Evolutionary conservation across 2,888 invertebrate genomes (phyloP).

Genomic region (Melangyna quadrimaculata): DNA sequence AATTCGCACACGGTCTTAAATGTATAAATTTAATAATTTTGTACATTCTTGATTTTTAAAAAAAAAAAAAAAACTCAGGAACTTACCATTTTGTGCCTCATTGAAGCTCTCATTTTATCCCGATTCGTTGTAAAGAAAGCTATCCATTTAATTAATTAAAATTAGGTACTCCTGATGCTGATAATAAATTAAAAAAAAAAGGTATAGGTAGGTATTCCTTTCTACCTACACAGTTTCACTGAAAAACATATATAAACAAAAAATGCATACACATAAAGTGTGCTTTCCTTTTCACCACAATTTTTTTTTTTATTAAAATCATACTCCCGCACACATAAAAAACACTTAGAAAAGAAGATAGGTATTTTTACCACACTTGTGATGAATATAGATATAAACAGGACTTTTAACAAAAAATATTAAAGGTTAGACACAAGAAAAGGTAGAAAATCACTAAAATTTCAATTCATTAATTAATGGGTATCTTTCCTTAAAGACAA

Average conservation of each 20-base stretch:
- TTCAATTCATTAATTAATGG: not conserved
- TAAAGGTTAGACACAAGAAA: not conserved
- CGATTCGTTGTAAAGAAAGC: constrained; percentile 31
- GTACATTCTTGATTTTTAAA: too few relatives aligned
- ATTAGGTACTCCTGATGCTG: too few relatives aligned
- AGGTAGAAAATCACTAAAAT: not conserved
- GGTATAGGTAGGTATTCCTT: constrained; percentile 10
- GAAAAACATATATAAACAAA: constrained; percentile 7
- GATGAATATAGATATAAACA: not conserved
- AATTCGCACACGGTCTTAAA: too few relatives aligned
- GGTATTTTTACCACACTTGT: constrained; percentile 27
- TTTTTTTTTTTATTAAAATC: constrained; percentile 25
- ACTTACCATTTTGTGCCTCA: constrained; percentile 60
- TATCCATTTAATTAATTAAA: constrained; percentile 28
- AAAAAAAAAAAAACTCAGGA: not conserved
- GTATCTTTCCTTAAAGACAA: not conserved
- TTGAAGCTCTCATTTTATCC: constrained; percentile 44
- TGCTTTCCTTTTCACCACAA: constrained; percentile 58
- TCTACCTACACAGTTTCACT: constrained; percentile 31
- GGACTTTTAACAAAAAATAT: not conserved
- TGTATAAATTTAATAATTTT: too few relatives aligned
- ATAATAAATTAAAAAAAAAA: not conserved
- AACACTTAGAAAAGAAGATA: not conserved
- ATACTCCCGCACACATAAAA: constrained; percentile 43
- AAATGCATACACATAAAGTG: constrained; percentile 57